Base-by-base conservation (phyloP, 2,888 invertebrate species). In the Fissipunctia ypsillon region DNA sequence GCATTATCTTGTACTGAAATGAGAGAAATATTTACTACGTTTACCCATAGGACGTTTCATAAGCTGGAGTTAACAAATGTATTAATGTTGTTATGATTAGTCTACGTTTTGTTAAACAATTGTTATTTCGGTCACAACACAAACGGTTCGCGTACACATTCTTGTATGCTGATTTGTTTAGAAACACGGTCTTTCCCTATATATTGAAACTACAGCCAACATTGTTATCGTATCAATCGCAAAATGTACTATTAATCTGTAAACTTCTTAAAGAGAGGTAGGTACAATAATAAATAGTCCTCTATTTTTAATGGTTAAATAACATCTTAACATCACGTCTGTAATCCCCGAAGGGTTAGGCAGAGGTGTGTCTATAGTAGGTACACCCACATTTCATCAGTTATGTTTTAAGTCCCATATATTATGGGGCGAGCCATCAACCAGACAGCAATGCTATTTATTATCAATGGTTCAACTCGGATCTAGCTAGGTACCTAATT, bases 71-170 rank as follows among this genome's bases (percentile, higher is more conserved):
- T 41, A 38, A 38, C 59, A 52, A 60, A 60, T 41, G 48, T 43
- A 73, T 52, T 28, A 41, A 50, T 3, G 52, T 45, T 67, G 57
- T 76, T 64, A 70, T 77, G 78, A 77, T 59, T 59, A 25, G 60
- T 75, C 60, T 48, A 52, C 43, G 76, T 48, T 66, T 57, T 7
- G 31, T 28, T 76, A 56, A 69, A 76, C 79, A 81, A 61, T 63
- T 67, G 73, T 73, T 79, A 79, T 79, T 79, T 82, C 57, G 63
- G 78, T 82, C 71, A 76, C 38, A 65, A 60, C 45, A 77, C 71
- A 64, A 79, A 76, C 57, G 28, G n/a, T 31, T 57, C 25, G 12
- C 54, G 65, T 65, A 61, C 50, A 76, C 31, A 63, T 77, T 66
- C 38, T 54, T 54, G 52, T 31, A 35, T 38, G 43, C 28, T 54